A percentile compares a stretch with the other conserved stretches of the same genome.
phyloP scores from a whole-genome alignment of 2,888 invertebrate species.

The Polyommatus iphigenia region DNA sequence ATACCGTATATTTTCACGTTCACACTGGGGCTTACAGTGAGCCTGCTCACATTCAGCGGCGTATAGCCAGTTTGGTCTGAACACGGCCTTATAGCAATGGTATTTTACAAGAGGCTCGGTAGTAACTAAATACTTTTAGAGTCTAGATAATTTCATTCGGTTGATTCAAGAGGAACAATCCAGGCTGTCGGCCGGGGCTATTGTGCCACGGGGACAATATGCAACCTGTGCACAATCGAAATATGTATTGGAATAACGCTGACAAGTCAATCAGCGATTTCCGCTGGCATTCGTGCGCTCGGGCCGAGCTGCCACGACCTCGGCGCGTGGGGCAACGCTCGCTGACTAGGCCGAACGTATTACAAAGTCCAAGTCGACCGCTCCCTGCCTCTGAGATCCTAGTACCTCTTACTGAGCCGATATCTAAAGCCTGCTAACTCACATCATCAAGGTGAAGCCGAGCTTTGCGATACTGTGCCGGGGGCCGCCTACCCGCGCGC shows the following conservation, averaged over 20 bases:
- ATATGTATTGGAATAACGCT: conserved; percentile 40
- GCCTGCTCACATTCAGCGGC: too few relatives aligned
- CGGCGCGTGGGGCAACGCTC: conserved; percentile 74
- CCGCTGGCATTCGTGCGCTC: conserved; percentile 58
- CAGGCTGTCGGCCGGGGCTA: not conserved
- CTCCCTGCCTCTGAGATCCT: conserved; percentile 77
- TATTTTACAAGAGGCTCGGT: not conserved
- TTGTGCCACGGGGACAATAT: conserved; percentile 18
- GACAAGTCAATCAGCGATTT: conserved; percentile 49
- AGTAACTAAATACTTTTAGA: not conserved
- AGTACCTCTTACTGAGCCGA: conserved; percentile 72
- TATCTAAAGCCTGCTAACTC: conserved; percentile 64
- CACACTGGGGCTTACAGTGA: too few relatives aligned
- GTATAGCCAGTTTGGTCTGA: too few relatives aligned
- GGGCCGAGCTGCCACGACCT: conserved; percentile 61
- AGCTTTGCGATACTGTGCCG: not conserved
- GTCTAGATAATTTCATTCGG: not conserved
- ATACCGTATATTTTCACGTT: too few relatives aligned
- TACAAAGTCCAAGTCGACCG: conserved; percentile 76
- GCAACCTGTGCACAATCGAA: conserved; percentile 38
- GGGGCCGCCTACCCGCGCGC: not conserved
- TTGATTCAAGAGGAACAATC: not conserved
- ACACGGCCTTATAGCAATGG: not conserved
- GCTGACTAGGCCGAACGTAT: conserved; percentile 79
- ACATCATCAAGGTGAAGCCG: conserved; percentile 69